These are phyloP conservation scores for Nesoenas mayeri DNA, from an alignment of 2,113 vertebrate species.

Conservation along the genomic window DNA sequence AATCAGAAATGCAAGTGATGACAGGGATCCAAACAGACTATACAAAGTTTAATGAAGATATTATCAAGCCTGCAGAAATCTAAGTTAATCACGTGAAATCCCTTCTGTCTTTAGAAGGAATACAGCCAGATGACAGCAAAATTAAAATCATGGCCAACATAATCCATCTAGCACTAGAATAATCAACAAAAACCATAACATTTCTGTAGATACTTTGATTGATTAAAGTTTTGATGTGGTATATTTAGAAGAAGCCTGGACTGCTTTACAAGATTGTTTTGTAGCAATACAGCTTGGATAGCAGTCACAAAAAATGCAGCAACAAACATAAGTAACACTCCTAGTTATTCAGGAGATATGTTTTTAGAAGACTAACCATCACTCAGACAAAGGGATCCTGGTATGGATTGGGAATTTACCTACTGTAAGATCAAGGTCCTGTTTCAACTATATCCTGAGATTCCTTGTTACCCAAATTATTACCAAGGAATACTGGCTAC, in stretches of 20 bases:
- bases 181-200: neutral
- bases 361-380: neutral
- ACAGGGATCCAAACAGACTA: neutral
- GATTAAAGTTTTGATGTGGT: neutral
- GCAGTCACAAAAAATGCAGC: neutral
- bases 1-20: neutral
- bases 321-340: neutral
- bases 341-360: neutral
- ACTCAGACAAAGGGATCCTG: neutral
- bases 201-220: neutral
- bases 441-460: neutral
- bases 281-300: neutral
- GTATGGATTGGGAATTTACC: neutral
- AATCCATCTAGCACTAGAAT: neutral
- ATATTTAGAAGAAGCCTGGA: neutral
- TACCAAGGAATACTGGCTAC: neutral
- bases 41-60: neutral
- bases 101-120: neutral
- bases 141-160: neutral
- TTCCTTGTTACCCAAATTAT: neutral
- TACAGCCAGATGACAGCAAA: neutral
- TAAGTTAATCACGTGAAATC: neutral
- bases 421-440: neutral
- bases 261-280: neutral
- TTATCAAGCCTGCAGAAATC: neutral